Percentiles rank a stretch among this genome's conserved stretches.
phyloP scores from a whole-genome alignment of 2,797 vertebrate genomes.

The Crypturellus tataupa region DNA sequence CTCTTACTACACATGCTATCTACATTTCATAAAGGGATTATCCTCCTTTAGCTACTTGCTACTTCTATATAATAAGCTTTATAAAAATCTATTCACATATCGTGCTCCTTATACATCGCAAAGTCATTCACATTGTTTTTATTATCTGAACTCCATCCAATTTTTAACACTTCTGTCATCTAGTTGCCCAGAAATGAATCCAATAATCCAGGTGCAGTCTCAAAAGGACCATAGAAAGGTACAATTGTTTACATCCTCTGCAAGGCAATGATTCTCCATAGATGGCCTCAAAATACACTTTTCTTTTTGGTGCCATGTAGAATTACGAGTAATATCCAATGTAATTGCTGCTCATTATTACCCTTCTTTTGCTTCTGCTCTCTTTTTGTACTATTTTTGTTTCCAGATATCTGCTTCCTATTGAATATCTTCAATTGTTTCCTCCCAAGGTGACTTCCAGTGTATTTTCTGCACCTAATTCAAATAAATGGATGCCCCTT shows the following conservation, averaged over 20 bases:
- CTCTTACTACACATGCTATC: background rate
- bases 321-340: constrained; percentile 19
- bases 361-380: background rate
- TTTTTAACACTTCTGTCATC: background rate
- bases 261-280: constrained; percentile 32
- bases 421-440: background rate
- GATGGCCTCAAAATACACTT: background rate
- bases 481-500: background rate
- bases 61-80: constrained; percentile 21
- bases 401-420: background rate
- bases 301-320: background rate
- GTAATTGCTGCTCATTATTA: constrained; percentile 5
- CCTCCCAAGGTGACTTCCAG: background rate
- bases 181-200: background rate
- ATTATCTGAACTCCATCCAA: constrained; percentile 53
- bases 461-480: constrained; percentile 11
- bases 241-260: background rate
- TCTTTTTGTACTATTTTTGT: background rate
- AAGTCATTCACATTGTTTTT: constrained; percentile 12
- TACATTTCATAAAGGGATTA: constrained; percentile 22
- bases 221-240: constrained; percentile 28
- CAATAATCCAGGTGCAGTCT: constrained; percentile 65
- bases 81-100: background rate
- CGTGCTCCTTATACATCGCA: background rate
- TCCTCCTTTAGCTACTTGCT: constrained; percentile 46